A percentile compares a stretch with the other conserved stretches of the same genome.
Conservation (phyloP, 2,888 invertebrate species). For the Phyto melanocephala region DNA sequence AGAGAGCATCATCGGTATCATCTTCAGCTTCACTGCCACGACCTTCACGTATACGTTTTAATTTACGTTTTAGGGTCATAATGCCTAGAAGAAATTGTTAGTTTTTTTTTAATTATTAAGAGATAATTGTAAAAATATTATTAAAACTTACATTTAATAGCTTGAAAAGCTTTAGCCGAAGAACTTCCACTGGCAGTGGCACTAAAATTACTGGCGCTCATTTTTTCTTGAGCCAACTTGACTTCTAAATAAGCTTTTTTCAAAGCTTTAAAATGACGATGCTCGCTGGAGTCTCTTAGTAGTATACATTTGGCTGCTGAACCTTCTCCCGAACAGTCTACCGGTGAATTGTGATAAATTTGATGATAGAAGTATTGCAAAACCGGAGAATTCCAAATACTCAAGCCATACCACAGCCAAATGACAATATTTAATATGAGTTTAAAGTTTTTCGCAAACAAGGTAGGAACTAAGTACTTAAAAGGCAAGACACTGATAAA, state of each 20-base stretch:
- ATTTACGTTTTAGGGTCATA: slow-evolving; percentile 78
- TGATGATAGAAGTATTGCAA: slow-evolving; percentile 78
- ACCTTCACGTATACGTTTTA: slow-evolving; percentile 78
- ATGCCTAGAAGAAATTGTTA: slow-evolving; percentile 70
- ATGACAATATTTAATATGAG: slow-evolving; percentile 75
- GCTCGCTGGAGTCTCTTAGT: slow-evolving; percentile 76
- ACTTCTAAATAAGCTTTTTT: slow-evolving; percentile 77
- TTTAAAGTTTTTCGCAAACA: slow-evolving; percentile 78
- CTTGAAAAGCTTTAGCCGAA: slow-evolving; percentile 78
- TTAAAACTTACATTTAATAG: slow-evolving; percentile 78
- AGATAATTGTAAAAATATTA: no score
- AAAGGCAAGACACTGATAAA: slow-evolving; percentile 78
- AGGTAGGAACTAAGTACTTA: slow-evolving; percentile 77
- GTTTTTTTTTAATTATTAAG: no score
- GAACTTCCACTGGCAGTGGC: slow-evolving; percentile 70
- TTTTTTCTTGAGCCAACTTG: slow-evolving; percentile 75
- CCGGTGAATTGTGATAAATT: slow-evolving; percentile 77
- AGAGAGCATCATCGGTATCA: slow-evolving; percentile 70
- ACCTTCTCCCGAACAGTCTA: slow-evolving; percentile 78
- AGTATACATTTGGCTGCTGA: slow-evolving; percentile 78
- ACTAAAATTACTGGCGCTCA: slow-evolving; percentile 68
- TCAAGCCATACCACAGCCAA: slow-evolving; percentile 78
- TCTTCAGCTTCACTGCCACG: slow-evolving; percentile 75
- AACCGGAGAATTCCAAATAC: slow-evolving; percentile 79
- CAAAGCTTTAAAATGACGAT: slow-evolving; percentile 76